phyloP scores from a whole-genome alignment of 92 coral and sea anemone genomes.

The Porites rus region DNA sequence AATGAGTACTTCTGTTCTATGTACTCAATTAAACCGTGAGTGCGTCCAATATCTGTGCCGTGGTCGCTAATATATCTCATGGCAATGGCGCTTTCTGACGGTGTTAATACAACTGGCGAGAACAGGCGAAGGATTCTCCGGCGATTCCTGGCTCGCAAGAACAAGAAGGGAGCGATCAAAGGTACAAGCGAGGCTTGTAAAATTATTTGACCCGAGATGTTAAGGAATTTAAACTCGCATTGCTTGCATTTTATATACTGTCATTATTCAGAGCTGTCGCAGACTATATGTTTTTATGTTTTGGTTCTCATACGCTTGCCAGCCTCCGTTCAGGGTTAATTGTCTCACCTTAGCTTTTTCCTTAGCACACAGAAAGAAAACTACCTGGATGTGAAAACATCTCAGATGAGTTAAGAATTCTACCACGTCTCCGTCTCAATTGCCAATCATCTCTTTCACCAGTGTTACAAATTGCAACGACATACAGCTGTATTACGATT shows the following conservation, averaged over 20 bases:
- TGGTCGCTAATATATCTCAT: slow-evolving; percentile 21
- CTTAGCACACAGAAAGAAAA: not conserved
- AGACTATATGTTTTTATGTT: not conserved
- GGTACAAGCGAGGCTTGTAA: slow-evolving; percentile 57
- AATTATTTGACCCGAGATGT: slow-evolving; percentile 29
- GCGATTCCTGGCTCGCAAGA: slow-evolving; percentile 87
- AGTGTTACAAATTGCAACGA: not conserved
- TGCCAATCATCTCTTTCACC: not conserved
- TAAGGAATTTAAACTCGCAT: slow-evolving; percentile 39
- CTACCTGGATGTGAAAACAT: slow-evolving; percentile 6
- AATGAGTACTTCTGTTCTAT: slow-evolving; percentile 43
- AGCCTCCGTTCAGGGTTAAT: slow-evolving; percentile 7
- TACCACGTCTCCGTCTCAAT: not conserved
- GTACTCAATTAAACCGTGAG: slow-evolving; percentile 34
- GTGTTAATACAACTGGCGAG: slow-evolving; percentile 61
- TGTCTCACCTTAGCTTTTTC: not conserved
- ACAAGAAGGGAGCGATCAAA: slow-evolving; percentile 80
- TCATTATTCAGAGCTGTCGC: slow-evolving; percentile 7
- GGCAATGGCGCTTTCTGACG: slow-evolving; percentile 80
- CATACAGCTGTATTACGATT: not conserved
- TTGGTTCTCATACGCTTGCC: not conserved
- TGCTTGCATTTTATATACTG: slow-evolving; percentile 26
- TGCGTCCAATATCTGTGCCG: slow-evolving; percentile 33
- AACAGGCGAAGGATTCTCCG: slow-evolving; percentile 88
- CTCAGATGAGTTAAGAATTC: slow-evolving; percentile 8